Evolutionary conservation across 2,888 invertebrate genomes (phyloP).

Genomic region (Caenorhabditis sp.): DNA sequence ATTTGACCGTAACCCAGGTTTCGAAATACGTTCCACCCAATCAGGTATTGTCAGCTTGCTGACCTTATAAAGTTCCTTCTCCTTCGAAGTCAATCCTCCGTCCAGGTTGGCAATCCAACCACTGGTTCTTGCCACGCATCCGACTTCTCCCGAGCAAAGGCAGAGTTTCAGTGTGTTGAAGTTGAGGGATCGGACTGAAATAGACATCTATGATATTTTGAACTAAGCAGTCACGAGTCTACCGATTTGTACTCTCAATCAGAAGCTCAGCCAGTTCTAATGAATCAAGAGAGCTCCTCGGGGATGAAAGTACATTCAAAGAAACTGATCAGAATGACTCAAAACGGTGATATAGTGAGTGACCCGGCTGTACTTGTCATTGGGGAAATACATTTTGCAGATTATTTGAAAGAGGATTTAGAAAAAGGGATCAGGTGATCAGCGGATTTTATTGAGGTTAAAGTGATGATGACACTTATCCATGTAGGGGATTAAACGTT

Average conservation of each 20-base stretch:
- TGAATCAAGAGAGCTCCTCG: not conserved
- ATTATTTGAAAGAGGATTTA: not conserved
- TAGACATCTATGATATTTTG: not conserved
- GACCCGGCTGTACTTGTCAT: too few species aligned
- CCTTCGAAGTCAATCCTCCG: not conserved
- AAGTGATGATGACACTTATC: not conserved
- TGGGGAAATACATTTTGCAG: conserved; percentile 9
- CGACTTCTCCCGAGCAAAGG: conserved; percentile 27
- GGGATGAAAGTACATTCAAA: conserved; percentile 10
- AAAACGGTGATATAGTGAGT: too few species aligned
- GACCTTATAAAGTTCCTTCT: conserved; percentile 19
- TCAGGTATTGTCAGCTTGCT: not conserved
- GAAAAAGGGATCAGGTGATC: not conserved
- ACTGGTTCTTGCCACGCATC: conserved; percentile 29
- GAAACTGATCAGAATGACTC: not conserved
- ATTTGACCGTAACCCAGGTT: too few species aligned
- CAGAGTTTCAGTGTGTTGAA: conserved; percentile 15
- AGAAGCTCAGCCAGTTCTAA: not conserved
- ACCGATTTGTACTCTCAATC: not conserved
- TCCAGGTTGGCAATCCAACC: conserved; percentile 15
- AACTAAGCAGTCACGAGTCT: not conserved
- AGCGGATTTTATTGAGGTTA: not conserved
- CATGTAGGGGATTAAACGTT: not conserved
- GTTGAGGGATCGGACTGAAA: conserved; percentile 38
- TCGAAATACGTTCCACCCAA: too few species aligned